phyloP scores from a whole-genome alignment of 2,113 vertebrate genomes.

The Nycticryphes semicollaris region DNA sequence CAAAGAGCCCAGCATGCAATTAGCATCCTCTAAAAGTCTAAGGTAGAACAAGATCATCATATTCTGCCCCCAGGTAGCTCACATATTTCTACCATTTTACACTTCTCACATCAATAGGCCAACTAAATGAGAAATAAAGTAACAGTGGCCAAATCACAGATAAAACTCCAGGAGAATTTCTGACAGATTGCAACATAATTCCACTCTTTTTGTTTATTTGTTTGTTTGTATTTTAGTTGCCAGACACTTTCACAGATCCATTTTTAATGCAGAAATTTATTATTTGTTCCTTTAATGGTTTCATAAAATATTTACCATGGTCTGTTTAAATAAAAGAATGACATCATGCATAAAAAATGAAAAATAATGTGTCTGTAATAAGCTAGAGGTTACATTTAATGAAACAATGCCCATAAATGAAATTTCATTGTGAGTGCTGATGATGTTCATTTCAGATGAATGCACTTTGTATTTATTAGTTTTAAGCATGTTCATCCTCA shows the following conservation, averaged over 20 bases:
- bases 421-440: conserved; percentile 54
- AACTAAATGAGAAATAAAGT: not conserved
- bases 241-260: conserved; percentile 7
- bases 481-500: conserved; percentile 52
- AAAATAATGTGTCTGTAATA: conserved; percentile 62
- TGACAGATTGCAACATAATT: conserved; percentile 50
- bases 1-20: not conserved
- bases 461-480: conserved; percentile 68
- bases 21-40: conserved; percentile 20
- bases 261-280: conserved; percentile 49
- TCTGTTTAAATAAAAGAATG: conserved; percentile 62
- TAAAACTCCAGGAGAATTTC: conserved; percentile 45
- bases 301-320: conserved; percentile 60
- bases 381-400: conserved; percentile 67
- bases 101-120: not conserved
- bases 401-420: conserved; percentile 69
- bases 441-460: conserved; percentile 62
- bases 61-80: conserved; percentile 11
- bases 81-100: conserved; percentile 14
- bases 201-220: conserved; percentile 27
- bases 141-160: conserved; percentile 6
- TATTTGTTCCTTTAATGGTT: conserved; percentile 59
- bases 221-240: conserved; percentile 42
- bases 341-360: conserved; percentile 66
- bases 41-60: not conserved